Percentiles rank a stretch among this genome's conserved stretches.
Evolutionary conservation across 1,140 invertebrate species (phyloP).

Genomic region (Eulimnadia texana): DNA sequence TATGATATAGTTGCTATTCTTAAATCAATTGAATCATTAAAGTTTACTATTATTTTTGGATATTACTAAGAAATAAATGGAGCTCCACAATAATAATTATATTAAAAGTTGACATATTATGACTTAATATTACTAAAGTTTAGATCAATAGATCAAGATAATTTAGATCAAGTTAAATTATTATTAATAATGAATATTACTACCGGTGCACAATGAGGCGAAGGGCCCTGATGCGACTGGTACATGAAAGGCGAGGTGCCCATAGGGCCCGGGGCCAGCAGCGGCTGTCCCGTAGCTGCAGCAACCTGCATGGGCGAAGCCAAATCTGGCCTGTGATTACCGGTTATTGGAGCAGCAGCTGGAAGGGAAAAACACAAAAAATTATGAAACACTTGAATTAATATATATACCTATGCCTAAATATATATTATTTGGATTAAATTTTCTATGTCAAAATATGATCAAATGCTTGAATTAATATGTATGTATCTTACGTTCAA

Average conservation of each 20-base stretch:
- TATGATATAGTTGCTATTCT: too few species aligned
- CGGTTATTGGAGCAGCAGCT: slow-evolving; percentile 30
- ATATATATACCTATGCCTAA: not conserved
- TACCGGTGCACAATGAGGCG: slow-evolving; percentile 26
- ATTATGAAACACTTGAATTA: too few species aligned
- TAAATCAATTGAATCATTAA: too few species aligned
- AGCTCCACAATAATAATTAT: too few species aligned
- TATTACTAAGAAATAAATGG: not conserved
- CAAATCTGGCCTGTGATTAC: slow-evolving; percentile 42
- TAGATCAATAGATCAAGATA: too few species aligned
- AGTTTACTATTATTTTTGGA: not conserved
- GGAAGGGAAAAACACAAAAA: not conserved
- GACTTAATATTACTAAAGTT: too few species aligned
- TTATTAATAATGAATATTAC: not conserved
- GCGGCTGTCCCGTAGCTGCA: slow-evolving; percentile 61
- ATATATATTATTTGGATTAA: too few species aligned
- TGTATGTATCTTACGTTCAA: too few species aligned
- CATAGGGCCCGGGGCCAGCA: slow-evolving; percentile 52
- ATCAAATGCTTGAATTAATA: too few species aligned
- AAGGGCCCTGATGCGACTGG: slow-evolving; percentile 29
- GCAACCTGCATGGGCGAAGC: slow-evolving; percentile 55
- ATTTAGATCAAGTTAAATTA: too few species aligned
- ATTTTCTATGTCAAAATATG: too few species aligned
- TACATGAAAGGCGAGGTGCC: slow-evolving; percentile 23
- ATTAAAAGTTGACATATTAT: not conserved